A percentile compares a stretch with the other conserved stretches of the same genome.
These are phyloP conservation scores for Propsilocerus akamusi DNA, from an alignment of 1,140 invertebrate genomes.

Conservation along the genomic window DNA sequence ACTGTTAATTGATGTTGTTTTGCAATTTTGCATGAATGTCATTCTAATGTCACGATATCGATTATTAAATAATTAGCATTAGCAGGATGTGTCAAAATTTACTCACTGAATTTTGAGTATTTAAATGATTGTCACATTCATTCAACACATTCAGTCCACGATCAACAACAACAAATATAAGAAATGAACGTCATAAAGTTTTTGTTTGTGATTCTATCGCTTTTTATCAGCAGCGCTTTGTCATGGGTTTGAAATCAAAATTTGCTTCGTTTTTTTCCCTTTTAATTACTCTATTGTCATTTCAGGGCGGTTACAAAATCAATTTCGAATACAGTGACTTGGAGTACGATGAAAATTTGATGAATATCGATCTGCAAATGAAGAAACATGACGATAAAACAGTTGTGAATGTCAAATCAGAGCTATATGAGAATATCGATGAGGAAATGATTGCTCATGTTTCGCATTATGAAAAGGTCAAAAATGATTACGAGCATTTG, in stretches of 20 bases:
- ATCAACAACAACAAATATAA: neutral
- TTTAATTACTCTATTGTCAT: neutral
- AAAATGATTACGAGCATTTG: neutral
- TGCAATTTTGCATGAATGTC: too few relatives aligned
- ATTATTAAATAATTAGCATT: too few relatives aligned
- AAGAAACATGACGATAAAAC: neutral
- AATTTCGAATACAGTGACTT: neutral
- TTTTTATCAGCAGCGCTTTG: neutral
- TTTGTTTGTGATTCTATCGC: neutral
- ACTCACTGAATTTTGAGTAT: too few relatives aligned
- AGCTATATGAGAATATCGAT: neutral
- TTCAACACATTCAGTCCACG: neutral
- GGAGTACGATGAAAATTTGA: neutral
- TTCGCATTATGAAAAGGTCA: neutral
- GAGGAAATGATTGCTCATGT: neutral
- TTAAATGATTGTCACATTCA: too few relatives aligned
- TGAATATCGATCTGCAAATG: neutral
- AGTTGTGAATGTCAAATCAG: neutral
- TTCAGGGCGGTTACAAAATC: neutral
- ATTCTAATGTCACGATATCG: too few relatives aligned
- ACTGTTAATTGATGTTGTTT: too few relatives aligned
- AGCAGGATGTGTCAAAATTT: too few relatives aligned
- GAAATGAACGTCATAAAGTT: neutral
- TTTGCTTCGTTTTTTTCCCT: neutral
- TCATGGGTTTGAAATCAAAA: neutral